Percentiles rank a stretch among this genome's conserved stretches.
Evolutionary conservation across 2,888 invertebrate species (phyloP).

Genomic region (Achlya flavicornis): DNA sequence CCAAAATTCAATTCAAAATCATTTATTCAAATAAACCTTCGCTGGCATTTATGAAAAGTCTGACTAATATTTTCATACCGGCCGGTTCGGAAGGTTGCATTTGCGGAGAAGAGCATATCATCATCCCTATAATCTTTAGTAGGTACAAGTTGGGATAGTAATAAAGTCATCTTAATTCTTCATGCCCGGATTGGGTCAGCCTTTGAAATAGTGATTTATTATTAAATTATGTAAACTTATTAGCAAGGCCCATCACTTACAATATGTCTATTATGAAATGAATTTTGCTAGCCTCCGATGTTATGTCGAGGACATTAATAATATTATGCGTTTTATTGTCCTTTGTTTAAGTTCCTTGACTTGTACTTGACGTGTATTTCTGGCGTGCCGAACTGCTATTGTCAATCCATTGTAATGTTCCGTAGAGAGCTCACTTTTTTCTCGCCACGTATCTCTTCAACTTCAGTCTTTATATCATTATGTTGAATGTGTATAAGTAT

Average conservation of each 20-base stretch:
- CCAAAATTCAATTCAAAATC: no score
- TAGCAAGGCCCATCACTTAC: background rate
- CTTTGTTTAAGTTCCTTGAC: slow-evolving; percentile 6
- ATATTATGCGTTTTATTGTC: background rate
- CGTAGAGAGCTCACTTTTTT: background rate
- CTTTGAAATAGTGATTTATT: no score
- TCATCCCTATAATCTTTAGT: no score
- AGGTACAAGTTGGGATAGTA: no score
- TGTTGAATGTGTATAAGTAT: background rate
- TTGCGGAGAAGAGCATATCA: no score
- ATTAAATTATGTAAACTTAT: background rate
- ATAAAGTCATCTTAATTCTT: no score
- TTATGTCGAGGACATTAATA: background rate
- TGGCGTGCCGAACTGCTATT: background rate
- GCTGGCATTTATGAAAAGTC: no score
- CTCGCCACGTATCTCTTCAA: background rate
- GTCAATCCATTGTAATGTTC: background rate
- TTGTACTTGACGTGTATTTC: background rate
- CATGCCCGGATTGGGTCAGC: no score
- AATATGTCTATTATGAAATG: background rate
- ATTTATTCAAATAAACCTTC: no score
- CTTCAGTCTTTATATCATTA: background rate
- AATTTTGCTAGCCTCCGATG: background rate
- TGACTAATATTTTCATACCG: no score
- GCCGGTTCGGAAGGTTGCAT: no score